phyloP scores from a whole-genome alignment of 2,888 invertebrate genomes.

The Cyclophora punctaria region DNA sequence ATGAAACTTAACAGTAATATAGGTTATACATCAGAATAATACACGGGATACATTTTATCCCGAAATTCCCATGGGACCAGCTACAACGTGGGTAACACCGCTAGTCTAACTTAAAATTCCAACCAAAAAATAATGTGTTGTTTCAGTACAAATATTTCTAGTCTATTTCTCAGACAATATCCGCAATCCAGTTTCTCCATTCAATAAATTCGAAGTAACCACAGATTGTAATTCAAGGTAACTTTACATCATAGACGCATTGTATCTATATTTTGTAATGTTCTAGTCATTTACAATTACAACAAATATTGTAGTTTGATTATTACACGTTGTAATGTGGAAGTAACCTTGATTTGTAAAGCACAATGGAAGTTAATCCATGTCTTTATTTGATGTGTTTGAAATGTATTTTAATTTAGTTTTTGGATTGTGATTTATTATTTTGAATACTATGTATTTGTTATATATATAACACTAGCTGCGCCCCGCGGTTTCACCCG shows the following conservation, averaged over 20 bases:
- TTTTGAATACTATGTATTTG: too few relatives aligned
- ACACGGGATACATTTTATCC: too few relatives aligned
- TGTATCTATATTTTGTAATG: slow-evolving; percentile 13
- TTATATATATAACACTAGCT: too few relatives aligned
- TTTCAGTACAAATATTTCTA: background rate
- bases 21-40: too few relatives aligned
- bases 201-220: slow-evolving; percentile 2
- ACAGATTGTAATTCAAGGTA: slow-evolving; percentile 13
- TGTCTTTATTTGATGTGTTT: too few relatives aligned
- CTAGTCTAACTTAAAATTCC: background rate
- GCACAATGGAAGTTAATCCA: too few relatives aligned
- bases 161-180: background rate
- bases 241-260: slow-evolving; percentile 13
- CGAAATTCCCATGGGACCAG: too few relatives aligned
- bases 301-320: slow-evolving; percentile 1
- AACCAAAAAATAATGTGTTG: background rate
- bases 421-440: too few relatives aligned
- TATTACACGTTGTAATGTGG: slow-evolving; percentile 8
- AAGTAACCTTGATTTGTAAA: slow-evolving; percentile 2
- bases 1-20: too few relatives aligned
- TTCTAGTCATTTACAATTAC: slow-evolving; percentile 19
- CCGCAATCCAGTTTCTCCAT: background rate
- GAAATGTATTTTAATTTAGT: too few relatives aligned
- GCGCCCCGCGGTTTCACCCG: too few relatives aligned
- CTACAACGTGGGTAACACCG: background rate